Evolutionary conservation across 2,797 vertebrate species (phyloP).

Genomic region (Sebastes cheni): DNA sequence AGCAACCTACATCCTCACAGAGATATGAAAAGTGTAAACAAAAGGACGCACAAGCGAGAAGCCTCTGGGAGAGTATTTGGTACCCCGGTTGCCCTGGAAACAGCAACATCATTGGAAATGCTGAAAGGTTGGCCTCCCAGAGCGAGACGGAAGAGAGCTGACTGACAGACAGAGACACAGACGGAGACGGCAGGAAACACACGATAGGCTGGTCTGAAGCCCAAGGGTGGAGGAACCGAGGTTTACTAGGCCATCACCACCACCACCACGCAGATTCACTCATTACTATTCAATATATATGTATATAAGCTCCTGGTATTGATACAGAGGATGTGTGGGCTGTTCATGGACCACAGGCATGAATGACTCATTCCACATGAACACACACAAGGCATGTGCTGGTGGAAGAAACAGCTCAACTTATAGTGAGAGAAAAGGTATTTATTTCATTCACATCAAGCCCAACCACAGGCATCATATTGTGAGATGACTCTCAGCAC

Average conservation of each 20-base stretch:
- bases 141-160: constrained; percentile 72
- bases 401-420: constrained; percentile 48
- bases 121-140: constrained; percentile 82
- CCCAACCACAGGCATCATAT: too few relatives aligned
- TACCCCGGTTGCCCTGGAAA: constrained; percentile 87
- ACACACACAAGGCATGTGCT: constrained; percentile 45
- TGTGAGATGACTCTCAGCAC: too few relatives aligned
- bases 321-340: constrained; percentile 56
- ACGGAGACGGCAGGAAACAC: constrained; percentile 45
- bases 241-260: constrained; percentile 40
- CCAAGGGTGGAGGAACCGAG: constrained; percentile 30
- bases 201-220: constrained; percentile 39
- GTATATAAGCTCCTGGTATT: constrained; percentile 9
- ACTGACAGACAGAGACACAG: constrained; percentile 67
- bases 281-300: constrained; percentile 29
- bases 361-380: constrained; percentile 72
- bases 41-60: constrained; percentile 72
- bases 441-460: too few relatives aligned
- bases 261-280: constrained; percentile 10
- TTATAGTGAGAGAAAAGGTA: constrained; percentile 7
- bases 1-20: constrained; percentile 48
- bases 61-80: constrained; percentile 78
- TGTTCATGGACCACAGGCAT: constrained; percentile 56
- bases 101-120: constrained; percentile 82
- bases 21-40: constrained; percentile 78